These are phyloP conservation scores for Cheilosia variabilis DNA, from an alignment of 2,888 invertebrate genomes.

Conservation along the genomic window DNA sequence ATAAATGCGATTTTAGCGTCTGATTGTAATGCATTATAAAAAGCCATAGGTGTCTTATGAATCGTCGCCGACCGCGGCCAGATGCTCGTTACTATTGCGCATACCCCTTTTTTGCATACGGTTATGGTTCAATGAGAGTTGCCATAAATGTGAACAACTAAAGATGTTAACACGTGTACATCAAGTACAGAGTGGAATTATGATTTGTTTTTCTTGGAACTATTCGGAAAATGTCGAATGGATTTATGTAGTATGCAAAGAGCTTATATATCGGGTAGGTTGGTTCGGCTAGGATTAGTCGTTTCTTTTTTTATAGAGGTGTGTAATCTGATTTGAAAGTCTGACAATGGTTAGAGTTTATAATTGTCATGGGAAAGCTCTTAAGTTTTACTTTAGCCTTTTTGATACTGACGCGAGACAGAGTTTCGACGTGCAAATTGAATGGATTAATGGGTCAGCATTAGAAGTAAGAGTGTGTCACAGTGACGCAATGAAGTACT, in stretches of 20 bases:
- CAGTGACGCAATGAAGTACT: too few species aligned
- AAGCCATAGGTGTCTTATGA: constrained; percentile 49
- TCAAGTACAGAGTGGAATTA: background rate
- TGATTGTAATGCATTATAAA: constrained; percentile 54
- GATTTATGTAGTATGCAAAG: background rate
- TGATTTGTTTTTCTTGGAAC: background rate
- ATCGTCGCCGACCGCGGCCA: background rate
- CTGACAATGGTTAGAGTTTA: too few species aligned
- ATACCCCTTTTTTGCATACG: constrained; percentile 19
- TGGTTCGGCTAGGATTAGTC: too few species aligned
- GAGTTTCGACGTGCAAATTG: too few species aligned
- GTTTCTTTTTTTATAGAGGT: too few species aligned
- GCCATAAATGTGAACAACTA: constrained; percentile 42
- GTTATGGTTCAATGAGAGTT: constrained; percentile 59
- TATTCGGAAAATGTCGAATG: background rate
- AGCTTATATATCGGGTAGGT: too few species aligned
- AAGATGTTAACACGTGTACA: constrained; percentile 41
- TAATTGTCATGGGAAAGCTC: too few species aligned
- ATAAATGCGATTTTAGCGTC: constrained; percentile 52
- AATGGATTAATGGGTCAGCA: too few species aligned
- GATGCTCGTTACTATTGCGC: constrained; percentile 2
- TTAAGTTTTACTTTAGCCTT: too few species aligned
- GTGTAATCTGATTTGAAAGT: too few species aligned
- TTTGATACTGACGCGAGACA: too few species aligned
- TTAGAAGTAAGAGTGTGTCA: too few species aligned